phyloP scores from a whole-genome alignment of 2,888 invertebrate genomes.

The Callosobruchus maculatus region DNA sequence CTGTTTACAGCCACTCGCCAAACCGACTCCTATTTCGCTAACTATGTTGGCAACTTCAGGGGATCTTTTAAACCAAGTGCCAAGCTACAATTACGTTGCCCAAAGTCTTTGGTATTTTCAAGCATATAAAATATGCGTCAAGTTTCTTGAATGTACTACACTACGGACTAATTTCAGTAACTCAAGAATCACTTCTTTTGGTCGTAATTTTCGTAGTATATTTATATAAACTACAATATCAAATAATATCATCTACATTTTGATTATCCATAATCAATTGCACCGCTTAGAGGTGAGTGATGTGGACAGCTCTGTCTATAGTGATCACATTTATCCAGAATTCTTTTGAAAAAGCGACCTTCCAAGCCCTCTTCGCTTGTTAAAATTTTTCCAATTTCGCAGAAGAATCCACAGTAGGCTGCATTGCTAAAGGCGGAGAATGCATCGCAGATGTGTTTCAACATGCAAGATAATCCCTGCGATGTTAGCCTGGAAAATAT shows the following conservation, averaged over 20 bases:
- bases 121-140: no score
- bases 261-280: neutral
- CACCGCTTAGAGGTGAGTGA: slow-evolving; percentile 4
- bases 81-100: no score
- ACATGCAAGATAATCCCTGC: slow-evolving; percentile 35
- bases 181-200: no score
- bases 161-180: no score
- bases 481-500: slow-evolving; percentile 32
- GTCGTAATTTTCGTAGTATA: no score
- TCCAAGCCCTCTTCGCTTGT: slow-evolving; percentile 36
- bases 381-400: slow-evolving; percentile 42
- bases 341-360: slow-evolving; percentile 37
- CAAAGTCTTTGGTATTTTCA: no score
- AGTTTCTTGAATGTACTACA: no score
- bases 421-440: slow-evolving; percentile 24
- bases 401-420: slow-evolving; percentile 42
- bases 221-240: neutral
- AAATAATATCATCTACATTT: neutral
- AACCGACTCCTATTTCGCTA: no score
- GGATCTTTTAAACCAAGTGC: no score
- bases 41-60: no score
- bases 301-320: slow-evolving; percentile 27
- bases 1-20: no score
- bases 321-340: slow-evolving; percentile 35
- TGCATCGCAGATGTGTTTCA: slow-evolving; percentile 34